phyloP scores from a whole-genome alignment of 2,113 vertebrate species.

The Montifringilla adamsi region DNA sequence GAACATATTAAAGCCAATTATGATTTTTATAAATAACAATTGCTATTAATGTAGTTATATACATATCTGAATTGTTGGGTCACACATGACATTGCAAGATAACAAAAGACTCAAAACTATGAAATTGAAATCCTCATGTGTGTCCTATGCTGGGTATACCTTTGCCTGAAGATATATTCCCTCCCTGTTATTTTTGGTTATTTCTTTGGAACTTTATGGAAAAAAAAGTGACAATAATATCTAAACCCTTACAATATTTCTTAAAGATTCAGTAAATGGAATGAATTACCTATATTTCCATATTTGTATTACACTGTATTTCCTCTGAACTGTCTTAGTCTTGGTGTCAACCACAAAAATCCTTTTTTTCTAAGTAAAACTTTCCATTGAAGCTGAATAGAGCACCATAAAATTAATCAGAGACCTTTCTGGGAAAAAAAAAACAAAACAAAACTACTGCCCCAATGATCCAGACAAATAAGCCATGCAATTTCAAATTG shows the following conservation, averaged over 20 bases:
- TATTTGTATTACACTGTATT: not conserved
- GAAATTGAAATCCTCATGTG: not conserved
- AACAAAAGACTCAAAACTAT: not conserved
- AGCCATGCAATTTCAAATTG: not conserved
- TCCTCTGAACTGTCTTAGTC: not conserved
- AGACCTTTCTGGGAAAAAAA: not conserved
- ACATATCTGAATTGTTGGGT: not conserved
- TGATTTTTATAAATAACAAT: not conserved
- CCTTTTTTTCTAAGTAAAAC: not conserved
- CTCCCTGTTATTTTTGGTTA: not conserved
- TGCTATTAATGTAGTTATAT: not conserved
- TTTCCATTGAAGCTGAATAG: not conserved
- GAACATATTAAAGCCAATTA: not conserved
- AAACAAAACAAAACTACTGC: not conserved
- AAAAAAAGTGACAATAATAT: not conserved
- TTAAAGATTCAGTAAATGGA: not conserved
- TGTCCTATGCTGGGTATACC: not conserved
- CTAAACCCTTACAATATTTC: not conserved
- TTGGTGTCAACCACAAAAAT: not conserved
- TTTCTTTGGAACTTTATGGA: not conserved
- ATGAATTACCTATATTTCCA: not conserved
- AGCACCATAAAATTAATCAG: not conserved
- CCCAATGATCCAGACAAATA: not conserved
- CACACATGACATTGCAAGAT: not conserved
- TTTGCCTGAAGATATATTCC: not conserved